These are phyloP conservation scores for Chanos chanos DNA, from an alignment of 2,797 vertebrate species.

Conservation along the genomic window DNA sequence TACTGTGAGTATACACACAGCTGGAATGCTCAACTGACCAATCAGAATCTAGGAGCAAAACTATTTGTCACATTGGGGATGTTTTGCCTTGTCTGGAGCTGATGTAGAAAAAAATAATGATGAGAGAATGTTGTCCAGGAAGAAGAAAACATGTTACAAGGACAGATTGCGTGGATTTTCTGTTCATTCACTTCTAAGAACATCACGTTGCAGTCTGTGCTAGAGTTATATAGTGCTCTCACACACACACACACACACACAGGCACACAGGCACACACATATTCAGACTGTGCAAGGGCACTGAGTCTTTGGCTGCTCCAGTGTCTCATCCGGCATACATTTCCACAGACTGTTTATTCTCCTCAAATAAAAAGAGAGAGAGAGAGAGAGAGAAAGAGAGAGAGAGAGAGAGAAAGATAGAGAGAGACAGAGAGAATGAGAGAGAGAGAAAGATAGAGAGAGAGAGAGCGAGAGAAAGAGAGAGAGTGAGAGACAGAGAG, in stretches of 20 bases:
- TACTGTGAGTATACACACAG: too few relatives aligned
- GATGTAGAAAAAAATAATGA: too few relatives aligned
- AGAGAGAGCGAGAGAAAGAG: slow-evolving; percentile 22
- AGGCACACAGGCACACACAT: background rate
- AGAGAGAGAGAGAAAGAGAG: background rate
- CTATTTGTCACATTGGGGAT: too few relatives aligned
- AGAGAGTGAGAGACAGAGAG: slow-evolving; percentile 2
- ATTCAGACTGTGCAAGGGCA: background rate
- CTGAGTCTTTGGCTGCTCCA: slow-evolving; percentile 13
- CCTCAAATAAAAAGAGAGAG: slow-evolving; percentile 18
- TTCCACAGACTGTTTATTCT: slow-evolving; percentile 5
- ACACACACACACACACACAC: background rate
- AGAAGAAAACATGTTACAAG: too few relatives aligned
- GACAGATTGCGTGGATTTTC: too few relatives aligned
- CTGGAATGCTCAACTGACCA: too few relatives aligned
- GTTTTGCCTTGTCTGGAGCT: too few relatives aligned
- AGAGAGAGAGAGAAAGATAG: slow-evolving; percentile 1
- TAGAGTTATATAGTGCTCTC: too few relatives aligned
- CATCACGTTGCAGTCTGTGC: too few relatives aligned
- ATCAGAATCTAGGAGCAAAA: too few relatives aligned
- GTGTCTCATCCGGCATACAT: slow-evolving; percentile 16
- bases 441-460: slow-evolving; percentile 2
- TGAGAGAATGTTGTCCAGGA: too few relatives aligned
- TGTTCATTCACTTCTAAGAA: too few relatives aligned
- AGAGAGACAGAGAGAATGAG: slow-evolving; percentile 14